A percentile compares a stretch with the other conserved stretches of the same genome.
These are phyloP conservation scores for Platynereis dumerilii DNA, from an alignment of 2,888 invertebrate species.

Conservation along the genomic window DNA sequence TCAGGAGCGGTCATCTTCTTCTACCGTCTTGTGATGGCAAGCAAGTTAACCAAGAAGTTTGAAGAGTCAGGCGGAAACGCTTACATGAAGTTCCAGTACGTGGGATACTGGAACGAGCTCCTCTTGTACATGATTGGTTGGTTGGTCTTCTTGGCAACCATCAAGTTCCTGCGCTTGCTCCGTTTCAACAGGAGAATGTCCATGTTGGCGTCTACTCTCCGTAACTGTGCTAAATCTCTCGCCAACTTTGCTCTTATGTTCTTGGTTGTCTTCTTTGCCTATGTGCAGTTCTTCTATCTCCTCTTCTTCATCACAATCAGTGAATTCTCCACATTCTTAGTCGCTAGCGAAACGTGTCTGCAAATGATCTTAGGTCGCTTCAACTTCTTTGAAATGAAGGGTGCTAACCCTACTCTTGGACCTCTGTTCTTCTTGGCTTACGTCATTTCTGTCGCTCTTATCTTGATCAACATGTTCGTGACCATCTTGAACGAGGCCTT, in stretches of 20 bases:
- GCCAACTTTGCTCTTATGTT: slow-evolving; percentile 60
- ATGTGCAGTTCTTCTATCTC: slow-evolving; percentile 61
- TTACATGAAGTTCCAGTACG: slow-evolving; percentile 63
- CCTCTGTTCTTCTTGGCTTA: slow-evolving; percentile 41
- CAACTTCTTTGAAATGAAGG: slow-evolving; percentile 57
- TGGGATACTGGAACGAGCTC: slow-evolving; percentile 64
- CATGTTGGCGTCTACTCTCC: slow-evolving; percentile 55
- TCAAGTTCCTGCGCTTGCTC: slow-evolving; percentile 66
- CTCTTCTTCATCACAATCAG: slow-evolving; percentile 46
- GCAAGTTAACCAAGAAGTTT: slow-evolving; percentile 61
- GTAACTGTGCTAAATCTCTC: slow-evolving; percentile 50
- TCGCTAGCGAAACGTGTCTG: slow-evolving; percentile 53
- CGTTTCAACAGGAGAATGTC: slow-evolving; percentile 43
- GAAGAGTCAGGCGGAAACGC: slow-evolving; percentile 59
- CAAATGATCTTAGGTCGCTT: slow-evolving; percentile 63
- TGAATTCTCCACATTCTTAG: slow-evolving; percentile 44
- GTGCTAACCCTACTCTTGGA: slow-evolving; percentile 51
- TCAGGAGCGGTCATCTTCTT: slow-evolving; percentile 57
- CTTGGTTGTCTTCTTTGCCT: slow-evolving; percentile 59
- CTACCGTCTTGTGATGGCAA: slow-evolving; percentile 53
- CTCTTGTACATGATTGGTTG: slow-evolving; percentile 65
- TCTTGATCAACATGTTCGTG: slow-evolving; percentile 60
- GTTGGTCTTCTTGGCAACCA: slow-evolving; percentile 65
- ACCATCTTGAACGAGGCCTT: slow-evolving; percentile 60
- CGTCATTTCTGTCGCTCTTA: slow-evolving; percentile 48